A percentile compares a stretch with the other conserved stretches of the same genome.
Conservation (phyloP, 1,140 invertebrate genomes). For the Cataglyphis hispanica region DNA sequence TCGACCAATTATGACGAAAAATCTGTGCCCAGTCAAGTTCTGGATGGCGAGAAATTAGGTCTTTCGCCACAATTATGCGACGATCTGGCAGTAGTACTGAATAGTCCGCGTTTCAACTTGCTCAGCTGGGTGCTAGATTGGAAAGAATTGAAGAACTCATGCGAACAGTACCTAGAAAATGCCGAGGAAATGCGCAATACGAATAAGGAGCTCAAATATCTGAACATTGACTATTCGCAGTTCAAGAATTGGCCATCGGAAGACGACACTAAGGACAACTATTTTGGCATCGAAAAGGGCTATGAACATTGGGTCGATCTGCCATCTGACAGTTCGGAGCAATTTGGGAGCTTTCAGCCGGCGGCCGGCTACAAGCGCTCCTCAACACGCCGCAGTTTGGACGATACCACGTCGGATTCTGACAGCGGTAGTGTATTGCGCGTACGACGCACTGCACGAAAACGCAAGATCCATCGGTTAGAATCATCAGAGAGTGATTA, state of each 20-base stretch:
- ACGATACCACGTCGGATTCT: constrained; percentile 83
- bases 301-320: constrained; percentile 86
- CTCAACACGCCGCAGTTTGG: constrained; percentile 79
- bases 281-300: constrained; percentile 88
- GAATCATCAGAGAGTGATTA: constrained; percentile 86
- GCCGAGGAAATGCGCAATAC: constrained; percentile 88
- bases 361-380: constrained; percentile 79
- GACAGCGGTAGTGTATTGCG: constrained; percentile 82
- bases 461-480: constrained; percentile 81
- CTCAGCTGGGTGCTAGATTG: constrained; percentile 89
- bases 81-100: constrained; percentile 88
- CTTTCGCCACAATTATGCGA: constrained; percentile 88
- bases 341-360: constrained; percentile 83
- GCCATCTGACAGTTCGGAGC: constrained; percentile 82
- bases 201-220: constrained; percentile 88
- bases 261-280: constrained; percentile 83
- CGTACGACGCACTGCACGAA: constrained; percentile 74
- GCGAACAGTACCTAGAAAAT: constrained; percentile 88
- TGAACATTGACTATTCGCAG: constrained; percentile 89
- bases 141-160: constrained; percentile 87
- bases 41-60: constrained; percentile 87
- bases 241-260: constrained; percentile 88
- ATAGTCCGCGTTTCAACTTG: constrained; percentile 88
- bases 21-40: constrained; percentile 84
- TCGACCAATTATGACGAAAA: constrained; percentile 86